These are phyloP conservation scores for Xiphophorus maculatus DNA, from an alignment of 2,113 vertebrate species.

Conservation along the genomic window DNA sequence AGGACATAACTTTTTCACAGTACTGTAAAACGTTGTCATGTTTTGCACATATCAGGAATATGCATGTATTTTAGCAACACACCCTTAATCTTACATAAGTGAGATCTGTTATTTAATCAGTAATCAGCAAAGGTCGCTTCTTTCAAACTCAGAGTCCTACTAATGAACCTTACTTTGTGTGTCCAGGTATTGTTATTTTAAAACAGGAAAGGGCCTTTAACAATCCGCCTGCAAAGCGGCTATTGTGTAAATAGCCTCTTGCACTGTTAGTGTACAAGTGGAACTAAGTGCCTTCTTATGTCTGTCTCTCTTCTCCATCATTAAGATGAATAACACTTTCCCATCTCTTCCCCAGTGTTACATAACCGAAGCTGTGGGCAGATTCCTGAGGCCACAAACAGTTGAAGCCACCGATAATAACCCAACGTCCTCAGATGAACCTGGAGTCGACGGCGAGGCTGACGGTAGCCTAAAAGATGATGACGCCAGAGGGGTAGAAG, in stretches of 20 bases:
- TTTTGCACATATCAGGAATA: background rate
- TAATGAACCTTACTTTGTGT: conserved; percentile 4
- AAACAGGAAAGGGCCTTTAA: conserved; percentile 43
- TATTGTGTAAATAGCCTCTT: conserved; percentile 14
- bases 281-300: background rate
- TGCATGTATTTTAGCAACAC: background rate
- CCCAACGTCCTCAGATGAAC: conserved; percentile 13
- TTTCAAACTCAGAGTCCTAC: conserved; percentile 7
- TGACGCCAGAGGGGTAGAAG: background rate
- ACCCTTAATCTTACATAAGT: background rate
- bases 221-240: conserved; percentile 6
- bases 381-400: conserved; percentile 70
- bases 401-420: conserved; percentile 21
- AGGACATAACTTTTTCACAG: background rate
- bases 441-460: conserved; percentile 4
- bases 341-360: conserved; percentile 63
- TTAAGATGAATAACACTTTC: background rate
- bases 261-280: background rate
- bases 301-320: background rate
- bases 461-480: background rate
- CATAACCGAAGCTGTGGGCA: conserved; percentile 68
- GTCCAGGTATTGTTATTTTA: conserved; percentile 15
- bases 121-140: background rate
- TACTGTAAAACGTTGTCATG: background rate
- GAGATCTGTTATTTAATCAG: background rate